Evolutionary conservation across 1,140 invertebrate species (phyloP), one percentile per base, ranked within the genome.

Genomic region (Nomia melanderi): DNA sequence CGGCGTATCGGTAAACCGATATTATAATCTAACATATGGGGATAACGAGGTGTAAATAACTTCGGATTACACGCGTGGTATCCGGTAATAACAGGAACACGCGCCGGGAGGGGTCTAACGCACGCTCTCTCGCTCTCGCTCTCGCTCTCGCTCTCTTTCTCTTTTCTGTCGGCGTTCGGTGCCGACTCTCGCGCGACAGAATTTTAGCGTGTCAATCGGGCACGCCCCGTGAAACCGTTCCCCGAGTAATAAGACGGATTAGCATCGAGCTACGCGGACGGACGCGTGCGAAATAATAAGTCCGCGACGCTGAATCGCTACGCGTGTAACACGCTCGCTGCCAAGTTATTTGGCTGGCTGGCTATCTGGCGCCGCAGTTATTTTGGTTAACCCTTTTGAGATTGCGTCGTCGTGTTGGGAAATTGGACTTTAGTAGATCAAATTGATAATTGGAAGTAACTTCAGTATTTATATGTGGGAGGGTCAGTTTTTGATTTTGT

Each of bases 11-110:
- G 72, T 75, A 83, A 83, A 86, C 81, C 74, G 77, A 81, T 70
- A 82, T 79, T 76, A 72, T 75, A 82, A 85, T 87, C 71, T 63
- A 76, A 66, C 82, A 87, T 75, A 79, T 79, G 81, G 75, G 33
- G 39, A 59, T 79, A 74, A 81, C 65, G 17, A 64, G 59, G 60
- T 70, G 60, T 79, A 57, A 83, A 75, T 71, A 60, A 82, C 36
- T 65, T 36, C 23, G 70, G 50, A 82, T 83, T 81, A 81, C 62
- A 72, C 66, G 36, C 64, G 77, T 63, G 41, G 39, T 60, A 66
- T 59, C 54, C 36, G 57, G 71, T 56, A 64, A 54, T 72, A 76
- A 82, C 53, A 64, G 59, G 39, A 25, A 44, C 66, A 36, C n/a
- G n/a, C n/a, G 20, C 67, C 17, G n/a, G 74, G 14, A 14, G n/a